These are phyloP conservation scores for Pherbina coryleti DNA, from an alignment of 2,888 invertebrate species.

Conservation along the genomic window DNA sequence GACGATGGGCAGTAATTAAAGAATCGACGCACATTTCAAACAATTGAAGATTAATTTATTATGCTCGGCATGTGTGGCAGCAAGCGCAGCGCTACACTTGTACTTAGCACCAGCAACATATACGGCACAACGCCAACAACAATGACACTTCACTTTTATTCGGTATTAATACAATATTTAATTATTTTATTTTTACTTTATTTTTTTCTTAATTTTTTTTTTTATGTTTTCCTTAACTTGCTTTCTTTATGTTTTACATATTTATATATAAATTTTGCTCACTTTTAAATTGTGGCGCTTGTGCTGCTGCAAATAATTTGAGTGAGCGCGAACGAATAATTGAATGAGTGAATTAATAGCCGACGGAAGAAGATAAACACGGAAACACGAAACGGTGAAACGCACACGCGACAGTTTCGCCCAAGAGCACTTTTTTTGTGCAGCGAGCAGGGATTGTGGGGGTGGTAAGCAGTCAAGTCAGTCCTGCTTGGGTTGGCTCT, in stretches of 20 bases:
- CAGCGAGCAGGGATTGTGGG: not conserved
- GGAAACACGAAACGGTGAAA: conserved; percentile 14
- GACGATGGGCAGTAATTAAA: conserved; percentile 38
- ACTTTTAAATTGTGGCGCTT: not conserved
- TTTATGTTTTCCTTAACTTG: not conserved
- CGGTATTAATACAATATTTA: not conserved
- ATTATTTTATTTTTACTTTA: not conserved
- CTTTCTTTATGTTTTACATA: not conserved
- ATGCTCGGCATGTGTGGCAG: not conserved
- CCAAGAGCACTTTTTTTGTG: not conserved
- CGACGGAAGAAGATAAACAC: conserved; percentile 20
- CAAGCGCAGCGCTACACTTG: too few relatives aligned
- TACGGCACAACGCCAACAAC: not conserved
- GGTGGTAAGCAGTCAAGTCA: not conserved
- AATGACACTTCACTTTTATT: not conserved
- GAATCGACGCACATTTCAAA: conserved; percentile 56
- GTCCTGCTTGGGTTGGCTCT: not conserved
- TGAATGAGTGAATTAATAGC: not conserved
- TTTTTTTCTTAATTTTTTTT: not conserved
- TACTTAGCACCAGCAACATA: not conserved
- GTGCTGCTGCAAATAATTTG: not conserved
- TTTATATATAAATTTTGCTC: not conserved
- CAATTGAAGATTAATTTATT: not conserved
- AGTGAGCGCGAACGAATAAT: not conserved
- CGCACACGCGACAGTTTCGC: conserved; percentile 5